Base-by-base conservation (phyloP, 2,888 invertebrate species). In the Meandrusa payeni region DNA sequence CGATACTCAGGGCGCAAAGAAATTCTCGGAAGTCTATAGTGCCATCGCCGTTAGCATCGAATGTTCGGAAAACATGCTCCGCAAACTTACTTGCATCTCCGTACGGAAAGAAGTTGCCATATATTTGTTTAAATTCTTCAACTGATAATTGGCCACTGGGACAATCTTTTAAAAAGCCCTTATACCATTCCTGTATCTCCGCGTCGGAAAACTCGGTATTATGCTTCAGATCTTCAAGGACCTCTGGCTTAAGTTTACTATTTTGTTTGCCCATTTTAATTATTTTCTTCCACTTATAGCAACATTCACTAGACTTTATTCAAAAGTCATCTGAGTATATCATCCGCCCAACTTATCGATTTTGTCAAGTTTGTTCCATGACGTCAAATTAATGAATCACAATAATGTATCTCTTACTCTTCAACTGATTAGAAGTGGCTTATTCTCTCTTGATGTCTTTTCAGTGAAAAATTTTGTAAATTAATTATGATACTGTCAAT, bases 131-230 rank as follows among this genome's bases (percentile, higher is more conserved):
- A 81, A 99, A 99, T 79, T 99, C 98, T 71, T 98, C 98, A 43
- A 98, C 97, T 33, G 97, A 97, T 53, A 99, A 90, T 76, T 98
- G 96, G 46, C 98, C 98, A 73, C 95, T 96, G 9, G 98, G 98
- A 72, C 98, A 99, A 86, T 99, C 98, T 86, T 99, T 99, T 57
- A 98, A 86, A 85, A 99, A 99, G 44, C 98, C 98, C 89, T 97
- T 97, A 89, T 99, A 99, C 99, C 99, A 99, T 88, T 99, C 98
- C 78, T 98, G 97, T 72, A 98, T 97, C 88, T 98, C 98, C 41
- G 97, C 97, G 85, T 98, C 98, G 88, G 97, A 94, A 85, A 99
- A 99, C 88, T 98, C 98, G 33, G 99, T 99, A 74, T 97, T 97
- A 79, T 96, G 95, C 76, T 96, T 94, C 59, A 99, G 92, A 88